Percentiles rank a stretch among this genome's conserved stretches.
These are phyloP conservation scores for Chamaea fasciata DNA, from an alignment of 2,113 vertebrate species.

Conservation along the genomic window DNA sequence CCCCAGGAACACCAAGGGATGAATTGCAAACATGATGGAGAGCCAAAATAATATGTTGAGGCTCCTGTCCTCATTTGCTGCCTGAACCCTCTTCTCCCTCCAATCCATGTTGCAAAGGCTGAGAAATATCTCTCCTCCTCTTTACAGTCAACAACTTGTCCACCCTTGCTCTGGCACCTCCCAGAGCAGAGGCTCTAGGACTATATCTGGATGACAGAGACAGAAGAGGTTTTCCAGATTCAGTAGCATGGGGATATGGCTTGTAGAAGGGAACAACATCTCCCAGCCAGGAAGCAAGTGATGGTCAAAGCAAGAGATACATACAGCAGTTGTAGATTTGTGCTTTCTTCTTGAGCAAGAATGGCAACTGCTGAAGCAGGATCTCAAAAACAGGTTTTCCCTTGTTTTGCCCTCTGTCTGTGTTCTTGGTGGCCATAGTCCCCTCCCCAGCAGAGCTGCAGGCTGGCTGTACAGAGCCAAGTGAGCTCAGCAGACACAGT, in stretches of 20 bases:
- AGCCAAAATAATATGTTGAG: not conserved
- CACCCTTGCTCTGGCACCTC: not conserved
- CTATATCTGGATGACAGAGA: not conserved
- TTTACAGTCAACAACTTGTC: not conserved
- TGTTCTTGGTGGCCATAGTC: not conserved
- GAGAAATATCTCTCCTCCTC: not conserved
- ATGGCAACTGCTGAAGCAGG: not conserved
- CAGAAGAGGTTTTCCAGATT: accelerated
- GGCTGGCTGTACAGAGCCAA: not conserved
- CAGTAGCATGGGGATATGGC: accelerated
- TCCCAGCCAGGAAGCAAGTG: not conserved
- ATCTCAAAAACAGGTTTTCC: not conserved
- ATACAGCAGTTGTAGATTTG: not conserved
- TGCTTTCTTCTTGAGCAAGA: not conserved
- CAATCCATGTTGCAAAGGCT: not conserved
- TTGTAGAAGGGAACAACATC: not conserved
- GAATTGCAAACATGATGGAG: not conserved
- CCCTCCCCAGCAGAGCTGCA: not conserved
- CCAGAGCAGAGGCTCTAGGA: not conserved
- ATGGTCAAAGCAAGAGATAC: not conserved
- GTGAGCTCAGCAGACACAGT: not conserved
- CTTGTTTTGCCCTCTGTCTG: not conserved
- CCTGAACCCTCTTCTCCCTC: not conserved
- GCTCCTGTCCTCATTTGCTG: not conserved
- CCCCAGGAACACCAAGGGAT: accelerated